Evolutionary conservation across 2,888 invertebrate genomes (phyloP).

Genomic region (Gisinianus flammeolus): DNA sequence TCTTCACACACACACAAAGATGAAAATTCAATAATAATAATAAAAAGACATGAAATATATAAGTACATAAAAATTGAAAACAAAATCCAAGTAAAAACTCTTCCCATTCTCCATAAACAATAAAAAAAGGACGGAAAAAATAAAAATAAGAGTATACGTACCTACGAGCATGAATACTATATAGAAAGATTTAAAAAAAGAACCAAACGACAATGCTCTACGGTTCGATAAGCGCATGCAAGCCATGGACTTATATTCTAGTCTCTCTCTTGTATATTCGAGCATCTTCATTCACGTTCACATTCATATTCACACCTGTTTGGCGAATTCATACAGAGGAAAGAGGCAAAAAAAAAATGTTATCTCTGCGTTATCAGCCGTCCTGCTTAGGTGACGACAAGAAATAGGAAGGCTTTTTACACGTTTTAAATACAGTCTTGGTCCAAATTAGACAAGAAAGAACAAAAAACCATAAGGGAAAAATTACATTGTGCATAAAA

Average conservation of each 20-base stretch:
- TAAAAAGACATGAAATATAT: background rate
- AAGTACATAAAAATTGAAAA: background rate
- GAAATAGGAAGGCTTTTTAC: conserved; percentile 8
- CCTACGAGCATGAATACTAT: no score
- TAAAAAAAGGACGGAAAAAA: no score
- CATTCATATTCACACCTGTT: conserved; percentile 10
- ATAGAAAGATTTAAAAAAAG: background rate
- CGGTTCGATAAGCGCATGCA: conserved; percentile 13
- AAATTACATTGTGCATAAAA: background rate
- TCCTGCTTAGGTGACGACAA: conserved; percentile 9
- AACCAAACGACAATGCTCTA: background rate
- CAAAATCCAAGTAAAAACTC: background rate
- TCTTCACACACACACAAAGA: background rate
- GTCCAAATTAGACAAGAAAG: background rate
- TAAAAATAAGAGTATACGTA: no score
- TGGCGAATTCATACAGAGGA: background rate
- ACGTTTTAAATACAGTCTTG: background rate
- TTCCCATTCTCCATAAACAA: background rate
- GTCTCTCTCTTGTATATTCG: background rate
- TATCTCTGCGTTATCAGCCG: conserved; percentile 18
- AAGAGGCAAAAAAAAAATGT: background rate
- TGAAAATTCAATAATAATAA: no score
- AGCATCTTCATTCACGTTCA: background rate
- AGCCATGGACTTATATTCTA: background rate
- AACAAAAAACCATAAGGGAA: background rate